These are phyloP conservation scores for Rhadina sibilatrix DNA, from an alignment of 2,113 vertebrate genomes.

Conservation along the genomic window DNA sequence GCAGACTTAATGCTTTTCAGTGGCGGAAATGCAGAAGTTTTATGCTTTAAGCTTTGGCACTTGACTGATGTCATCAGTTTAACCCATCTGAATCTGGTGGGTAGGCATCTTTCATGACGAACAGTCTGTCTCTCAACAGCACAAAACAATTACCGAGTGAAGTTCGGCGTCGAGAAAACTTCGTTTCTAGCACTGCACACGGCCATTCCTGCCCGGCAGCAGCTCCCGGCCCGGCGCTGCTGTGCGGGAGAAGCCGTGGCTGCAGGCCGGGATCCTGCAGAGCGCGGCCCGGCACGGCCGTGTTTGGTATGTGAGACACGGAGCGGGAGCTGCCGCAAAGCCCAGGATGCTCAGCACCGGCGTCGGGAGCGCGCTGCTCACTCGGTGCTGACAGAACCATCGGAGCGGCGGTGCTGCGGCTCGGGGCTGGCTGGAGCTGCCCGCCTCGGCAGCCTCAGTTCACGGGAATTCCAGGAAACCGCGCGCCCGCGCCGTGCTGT, in stretches of 20 bases:
- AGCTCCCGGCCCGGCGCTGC: not conserved
- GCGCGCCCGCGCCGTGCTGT: not conserved
- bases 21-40: not conserved
- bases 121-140: not conserved
- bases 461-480: not conserved
- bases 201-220: not conserved
- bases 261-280: not conserved
- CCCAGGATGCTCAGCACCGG: not conserved
- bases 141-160: not conserved
- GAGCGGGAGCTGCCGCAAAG: not conserved
- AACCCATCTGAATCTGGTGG: not conserved
- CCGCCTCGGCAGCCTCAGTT: not conserved
- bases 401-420: not conserved
- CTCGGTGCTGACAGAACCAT: not conserved
- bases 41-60: not conserved
- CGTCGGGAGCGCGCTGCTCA: not conserved
- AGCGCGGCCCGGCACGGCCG: not conserved
- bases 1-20: not conserved
- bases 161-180: not conserved
- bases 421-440: not conserved
- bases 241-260: not conserved
- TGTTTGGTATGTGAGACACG: not conserved
- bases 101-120: not conserved
- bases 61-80: not conserved
- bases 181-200: fast-evolving